Evolutionary conservation across 2,888 invertebrate genomes (phyloP), one percentile per base, ranked within the genome.

Genomic region (Hirudinaria manillensis): DNA sequence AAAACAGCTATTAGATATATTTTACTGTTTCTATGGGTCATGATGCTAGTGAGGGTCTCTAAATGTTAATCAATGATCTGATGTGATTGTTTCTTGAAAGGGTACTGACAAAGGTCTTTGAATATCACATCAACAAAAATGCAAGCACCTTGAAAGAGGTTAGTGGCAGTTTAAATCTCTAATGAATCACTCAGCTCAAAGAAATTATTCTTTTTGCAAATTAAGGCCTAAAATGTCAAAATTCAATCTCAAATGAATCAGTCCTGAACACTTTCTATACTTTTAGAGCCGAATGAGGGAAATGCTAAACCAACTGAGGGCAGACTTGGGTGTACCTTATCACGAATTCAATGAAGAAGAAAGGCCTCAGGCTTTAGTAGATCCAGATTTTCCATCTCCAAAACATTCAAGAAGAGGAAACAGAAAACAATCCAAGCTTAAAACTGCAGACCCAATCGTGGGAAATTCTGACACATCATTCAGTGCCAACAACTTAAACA

Each of bases 91-190:
- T 61, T n/a, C 45, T 61, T 61, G 7, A 10, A 24, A 61, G 61
- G 61, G 61, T 61, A 10, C 32, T 68, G 36, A 68, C 34, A 16
- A 68, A 68, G 21, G 32, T 68, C 32, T 68, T 68, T 36, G 68
- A 68, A 68, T 68, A 68, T 36, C 68, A 68, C 68, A 68, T 68
- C 32, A 13, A 68, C 68, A 32, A 68, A 36, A 29, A 68, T 34
- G 32, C n/a, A 1, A 21, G 36, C 6, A 4, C 13, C n/a, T 34
- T 68, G 29, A 68, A 36, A 36, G 68, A 68, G 68, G 68, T 68
- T n/a, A 24, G 61, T n/a, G 10, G 61, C 29, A 61, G 2, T 61
- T 61, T 61, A 61, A 61, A 24, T 19, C 7, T 27, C 10, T 10
- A 29, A 6, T 13, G n/a, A 61, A 27, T 61, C 61, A 61, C 10